Evolutionary conservation across 2,888 invertebrate genomes (phyloP).

Genomic region (Drosophila phalerata): DNA sequence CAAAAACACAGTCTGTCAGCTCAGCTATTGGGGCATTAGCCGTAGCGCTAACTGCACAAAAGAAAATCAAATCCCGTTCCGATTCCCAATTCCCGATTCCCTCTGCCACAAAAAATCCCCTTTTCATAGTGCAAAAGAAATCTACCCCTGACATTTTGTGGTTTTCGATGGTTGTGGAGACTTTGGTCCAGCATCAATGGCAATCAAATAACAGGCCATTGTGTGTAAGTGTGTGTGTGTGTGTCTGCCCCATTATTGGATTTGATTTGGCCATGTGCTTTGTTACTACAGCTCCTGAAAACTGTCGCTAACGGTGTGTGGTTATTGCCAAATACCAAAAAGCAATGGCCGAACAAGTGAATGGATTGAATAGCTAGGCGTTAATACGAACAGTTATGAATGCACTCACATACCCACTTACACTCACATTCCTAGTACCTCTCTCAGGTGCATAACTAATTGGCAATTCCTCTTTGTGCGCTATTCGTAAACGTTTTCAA

Average conservation of each 20-base stretch:
- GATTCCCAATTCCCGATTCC: not conserved
- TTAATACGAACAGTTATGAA: constrained; percentile 39
- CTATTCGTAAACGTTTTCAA: constrained; percentile 5
- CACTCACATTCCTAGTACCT: not conserved
- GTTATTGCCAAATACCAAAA: constrained; percentile 35
- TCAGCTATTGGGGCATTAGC: constrained; percentile 68
- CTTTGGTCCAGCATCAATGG: constrained; percentile 53
- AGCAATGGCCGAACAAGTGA: constrained; percentile 17
- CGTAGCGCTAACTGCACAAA: constrained; percentile 64
- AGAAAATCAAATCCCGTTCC: constrained; percentile 66
- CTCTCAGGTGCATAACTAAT: not conserved
- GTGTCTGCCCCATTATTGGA: constrained; percentile 50
- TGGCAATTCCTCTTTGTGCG: not conserved
- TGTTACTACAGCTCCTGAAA: constrained; percentile 45
- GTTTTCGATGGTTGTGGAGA: constrained; percentile 64
- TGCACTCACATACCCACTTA: constrained; percentile 5
- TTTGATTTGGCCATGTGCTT: constrained; percentile 66
- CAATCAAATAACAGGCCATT: constrained; percentile 56
- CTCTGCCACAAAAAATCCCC: constrained; percentile 24
- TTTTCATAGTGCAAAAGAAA: constrained; percentile 38
- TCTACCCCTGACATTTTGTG: constrained; percentile 71
- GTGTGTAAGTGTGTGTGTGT: constrained; percentile 23
- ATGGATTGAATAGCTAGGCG: constrained; percentile 12
- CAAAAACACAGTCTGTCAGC: constrained; percentile 64
- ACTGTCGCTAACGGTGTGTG: constrained; percentile 33